phyloP scores from a whole-genome alignment of 2,113 vertebrate genomes.

The Circaetus gallicus region DNA sequence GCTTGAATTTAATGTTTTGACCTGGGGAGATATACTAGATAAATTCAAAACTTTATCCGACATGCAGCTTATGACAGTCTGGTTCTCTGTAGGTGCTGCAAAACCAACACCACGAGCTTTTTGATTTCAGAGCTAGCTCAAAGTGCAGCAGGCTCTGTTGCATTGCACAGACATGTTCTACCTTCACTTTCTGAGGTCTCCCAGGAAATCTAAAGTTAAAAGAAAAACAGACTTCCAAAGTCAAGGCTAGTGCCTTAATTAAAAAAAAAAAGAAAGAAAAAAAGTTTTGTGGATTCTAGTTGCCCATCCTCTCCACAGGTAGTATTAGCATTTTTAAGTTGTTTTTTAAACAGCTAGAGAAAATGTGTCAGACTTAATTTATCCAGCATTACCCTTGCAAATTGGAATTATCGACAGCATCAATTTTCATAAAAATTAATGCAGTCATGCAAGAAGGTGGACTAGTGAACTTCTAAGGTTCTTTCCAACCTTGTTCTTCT shows the following conservation, averaged over 20 bases:
- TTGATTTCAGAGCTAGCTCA: neutral
- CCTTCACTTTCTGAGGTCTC: neutral
- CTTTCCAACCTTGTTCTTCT: neutral
- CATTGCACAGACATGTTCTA: neutral
- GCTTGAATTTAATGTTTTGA: neutral
- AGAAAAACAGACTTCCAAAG: neutral
- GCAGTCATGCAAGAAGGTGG: neutral
- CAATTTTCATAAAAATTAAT: neutral
- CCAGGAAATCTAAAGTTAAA: neutral
- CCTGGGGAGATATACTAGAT: neutral
- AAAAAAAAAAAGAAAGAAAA: neutral
- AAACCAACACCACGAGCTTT: accelerated
- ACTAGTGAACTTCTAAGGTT: neutral
- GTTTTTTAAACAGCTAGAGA: neutral
- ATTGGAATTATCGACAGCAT: neutral
- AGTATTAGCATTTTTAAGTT: neutral
- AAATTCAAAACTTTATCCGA: neutral
- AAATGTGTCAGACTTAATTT: neutral
- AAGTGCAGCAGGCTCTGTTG: neutral
- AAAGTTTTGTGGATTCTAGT: neutral
- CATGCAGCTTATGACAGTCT: neutral
- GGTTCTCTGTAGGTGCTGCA: neutral
- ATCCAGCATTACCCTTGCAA: neutral
- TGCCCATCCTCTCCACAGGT: neutral
- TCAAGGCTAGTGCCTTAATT: neutral